Evolutionary conservation across 2,888 invertebrate genomes (phyloP), one percentile per base, ranked within the genome.

Genomic region (Heliconius cydno): DNA sequence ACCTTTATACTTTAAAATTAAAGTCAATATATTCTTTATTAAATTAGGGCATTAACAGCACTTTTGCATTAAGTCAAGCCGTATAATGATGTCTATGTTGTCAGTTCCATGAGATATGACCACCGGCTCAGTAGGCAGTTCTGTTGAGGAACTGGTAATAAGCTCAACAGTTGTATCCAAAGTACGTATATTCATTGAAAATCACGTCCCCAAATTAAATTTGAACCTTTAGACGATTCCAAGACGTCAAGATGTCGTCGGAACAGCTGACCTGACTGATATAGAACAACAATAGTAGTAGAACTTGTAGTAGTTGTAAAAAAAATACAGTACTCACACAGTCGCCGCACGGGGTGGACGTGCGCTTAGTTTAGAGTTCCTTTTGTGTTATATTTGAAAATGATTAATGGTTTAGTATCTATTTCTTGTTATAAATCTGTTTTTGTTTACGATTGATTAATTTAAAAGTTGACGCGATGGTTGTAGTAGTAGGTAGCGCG

Each of bases 251-350:
- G 38, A 68, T 19, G 12, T 22, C 34, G 34, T 38, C n/a, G 6
- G 13, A 60, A 60, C 60, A 73, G 60, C 60, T 60, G 60, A 73
- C 22, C 57, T 34, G 60, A 60, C 60, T 38, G n/a, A 71, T 46
- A 57, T 72, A 73, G 73, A 34, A 57, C 4, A 73, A 52, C n/a
- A 73, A 73, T 57, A 60, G 57, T 57, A 57, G 57, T 57, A 73
- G 57, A 28, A 57, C 22, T 34, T n/a, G 28, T 57, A 30, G 28
- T 57, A 30, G 72, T 30, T 72, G 34, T 57, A 30, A 72, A 52
- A 57, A 71, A 70, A 34, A 60, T 12, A 30, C 34, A 73, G 73
- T 73, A 34, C 60, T 30, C 22, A 12, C n/a, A 57, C 30, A 52
- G 7, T 22, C 57, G 73, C 34, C 73, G 52, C 52, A n/a, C 60